Conservation (phyloP, 1,140 invertebrate genomes). For the Pseudomyrmex gracilis region DNA sequence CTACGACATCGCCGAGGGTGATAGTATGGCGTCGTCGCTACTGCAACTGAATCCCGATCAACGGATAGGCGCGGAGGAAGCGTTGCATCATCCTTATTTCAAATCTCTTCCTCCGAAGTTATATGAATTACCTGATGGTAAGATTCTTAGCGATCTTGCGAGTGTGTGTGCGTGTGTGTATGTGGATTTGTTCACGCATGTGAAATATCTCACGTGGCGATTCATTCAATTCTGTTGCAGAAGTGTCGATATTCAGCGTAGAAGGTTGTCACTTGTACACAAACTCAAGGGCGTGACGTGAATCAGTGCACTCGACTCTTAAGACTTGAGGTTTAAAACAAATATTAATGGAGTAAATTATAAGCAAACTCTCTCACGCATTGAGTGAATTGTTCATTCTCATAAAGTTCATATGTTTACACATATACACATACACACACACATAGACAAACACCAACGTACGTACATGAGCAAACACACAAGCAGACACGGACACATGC, state of each 20-base stretch:
- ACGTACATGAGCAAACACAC: constrained; percentile 38
- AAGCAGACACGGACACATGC: constrained; percentile 6
- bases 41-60: constrained; percentile 95
- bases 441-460: constrained; percentile 17
- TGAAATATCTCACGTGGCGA: background rate
- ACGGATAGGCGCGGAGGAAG: constrained; percentile 94
- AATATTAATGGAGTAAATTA: constrained; percentile 67
- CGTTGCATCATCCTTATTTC: constrained; percentile 96
- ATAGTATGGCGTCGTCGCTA: constrained; percentile 93
- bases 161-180: no score
- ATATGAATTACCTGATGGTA: constrained; percentile 95
- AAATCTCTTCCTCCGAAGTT: constrained; percentile 94
- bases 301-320: constrained; percentile 74
- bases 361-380: constrained; percentile 71
- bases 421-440: constrained; percentile 32
- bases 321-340: constrained; percentile 78
- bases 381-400: constrained; percentile 71
- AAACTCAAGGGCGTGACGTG: constrained; percentile 77
- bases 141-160: constrained; percentile 76
- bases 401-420: constrained; percentile 60
- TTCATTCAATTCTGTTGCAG: constrained; percentile 87
- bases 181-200: background rate
- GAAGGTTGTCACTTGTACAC: constrained; percentile 88
- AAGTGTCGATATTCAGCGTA: constrained; percentile 96
- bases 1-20: constrained; percentile 94